Evolutionary conservation across 2,888 invertebrate species (phyloP).

Genomic region (Halocaridina rubra): DNA sequence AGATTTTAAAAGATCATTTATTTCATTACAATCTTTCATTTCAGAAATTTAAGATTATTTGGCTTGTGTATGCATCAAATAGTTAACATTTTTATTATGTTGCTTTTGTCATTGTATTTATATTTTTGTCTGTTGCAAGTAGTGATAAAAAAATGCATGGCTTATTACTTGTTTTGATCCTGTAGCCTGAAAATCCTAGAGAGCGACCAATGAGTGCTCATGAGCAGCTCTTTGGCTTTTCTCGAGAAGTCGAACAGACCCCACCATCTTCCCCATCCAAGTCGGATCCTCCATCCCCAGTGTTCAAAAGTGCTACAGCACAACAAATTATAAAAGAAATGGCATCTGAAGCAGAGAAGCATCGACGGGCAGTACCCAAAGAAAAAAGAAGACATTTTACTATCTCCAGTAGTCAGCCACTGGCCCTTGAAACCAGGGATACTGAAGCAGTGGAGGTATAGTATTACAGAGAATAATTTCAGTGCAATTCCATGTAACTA

Average conservation of each 20-base stretch:
- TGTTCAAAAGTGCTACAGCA: constrained; percentile 88
- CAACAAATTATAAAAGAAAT: constrained; percentile 87
- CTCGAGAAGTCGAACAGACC: constrained; percentile 64
- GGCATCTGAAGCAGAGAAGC: constrained; percentile 62
- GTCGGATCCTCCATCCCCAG: constrained; percentile 74
- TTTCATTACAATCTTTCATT: too few species aligned
- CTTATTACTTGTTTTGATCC: constrained; percentile 31
- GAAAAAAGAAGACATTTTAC: constrained; percentile 89
- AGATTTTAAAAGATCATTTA: too few species aligned
- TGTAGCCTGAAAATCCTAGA: constrained; percentile 54
- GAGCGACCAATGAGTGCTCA: constrained; percentile 66
- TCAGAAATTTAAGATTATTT: too few species aligned
- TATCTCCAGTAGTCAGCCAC: constrained; percentile 75
- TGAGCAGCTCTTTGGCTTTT: constrained; percentile 67
- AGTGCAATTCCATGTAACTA: too few species aligned
- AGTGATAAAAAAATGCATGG: constrained; percentile 41
- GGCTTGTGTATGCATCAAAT: background rate
- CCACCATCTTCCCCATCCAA: constrained; percentile 65
- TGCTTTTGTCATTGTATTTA: background rate
- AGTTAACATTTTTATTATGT: background rate
- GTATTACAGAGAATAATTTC: too few species aligned
- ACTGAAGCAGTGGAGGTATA: constrained; percentile 36
- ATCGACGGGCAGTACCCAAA: constrained; percentile 78
- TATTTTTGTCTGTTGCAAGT: background rate
- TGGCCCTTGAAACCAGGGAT: constrained; percentile 64